Evolutionary conservation across 2,797 vertebrate species (phyloP), one percentile per base, ranked within the genome.

Genomic region (Carapus acus): DNA sequence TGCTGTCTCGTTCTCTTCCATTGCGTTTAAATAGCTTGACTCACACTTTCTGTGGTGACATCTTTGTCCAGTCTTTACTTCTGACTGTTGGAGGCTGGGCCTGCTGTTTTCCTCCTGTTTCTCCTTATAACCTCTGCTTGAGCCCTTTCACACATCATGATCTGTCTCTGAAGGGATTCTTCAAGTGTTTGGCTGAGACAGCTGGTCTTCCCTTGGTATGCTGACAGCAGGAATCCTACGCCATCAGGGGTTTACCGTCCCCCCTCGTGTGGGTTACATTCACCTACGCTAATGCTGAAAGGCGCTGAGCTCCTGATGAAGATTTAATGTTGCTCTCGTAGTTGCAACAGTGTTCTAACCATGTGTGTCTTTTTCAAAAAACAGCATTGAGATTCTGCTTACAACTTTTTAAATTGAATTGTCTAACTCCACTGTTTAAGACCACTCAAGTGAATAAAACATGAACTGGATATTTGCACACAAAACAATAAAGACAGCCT

Each of bases 21-120:
- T 67, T 46, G 7, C 41, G 15, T 34, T 56, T 65, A 69, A 65
- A 71, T 49, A 47, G 64, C 49, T 59, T 11, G 0, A 44, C 34
- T 71, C 49, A 44, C 65, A 56, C 55, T 66, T 78, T 72, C 70
- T 69, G 65, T 69, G 65, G 46, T 72, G n/a, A n/a, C n/a, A n/a
- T n/a, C n/a, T n/a, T n/a, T n/a, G n/a, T n/a, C n/a, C n/a, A n/a
- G n/a, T n/a, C n/a, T n/a, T n/a, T n/a, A n/a, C n/a, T n/a, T n/a
- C n/a, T n/a, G n/a, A n/a, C n/a, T n/a, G n/a, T n/a, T n/a, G n/a
- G n/a, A n/a, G n/a, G n/a, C n/a, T n/a, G n/a, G n/a, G n/a, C n/a
- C n/a, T n/a, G 24, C 24, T 5, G 24, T 9, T 27, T 9, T 27
- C 24, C 24, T 71, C 60, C 60, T 62, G 58, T 61, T 58, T 39